Percentiles rank a stretch among this genome's conserved stretches.
phyloP scores from a whole-genome alignment of 2,888 invertebrate genomes.

The Physocephala rufipes region DNA sequence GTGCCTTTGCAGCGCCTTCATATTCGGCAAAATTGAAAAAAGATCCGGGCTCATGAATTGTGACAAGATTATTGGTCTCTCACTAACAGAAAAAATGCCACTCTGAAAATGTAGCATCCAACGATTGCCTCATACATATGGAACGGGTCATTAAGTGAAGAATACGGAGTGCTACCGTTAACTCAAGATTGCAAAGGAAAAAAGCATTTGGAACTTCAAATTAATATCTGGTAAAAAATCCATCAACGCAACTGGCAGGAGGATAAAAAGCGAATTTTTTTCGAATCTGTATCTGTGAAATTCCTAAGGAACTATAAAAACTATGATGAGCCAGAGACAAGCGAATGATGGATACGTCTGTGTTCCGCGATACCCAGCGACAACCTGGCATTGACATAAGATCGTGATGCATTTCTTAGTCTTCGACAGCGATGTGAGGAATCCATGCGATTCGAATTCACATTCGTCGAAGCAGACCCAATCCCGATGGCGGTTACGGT shows the following conservation, averaged over 20 bases:
- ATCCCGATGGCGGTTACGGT: neutral
- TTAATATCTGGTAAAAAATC: constrained; percentile 53
- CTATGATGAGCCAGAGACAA: constrained; percentile 54
- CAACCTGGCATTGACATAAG: constrained; percentile 9
- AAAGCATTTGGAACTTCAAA: constrained; percentile 57
- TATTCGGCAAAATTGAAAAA: constrained; percentile 21
- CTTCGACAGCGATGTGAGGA: constrained; percentile 31
- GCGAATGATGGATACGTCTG: constrained; percentile 61
- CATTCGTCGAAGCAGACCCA: constrained; percentile 7
- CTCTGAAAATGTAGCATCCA: constrained; percentile 15
- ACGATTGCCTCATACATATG: neutral
- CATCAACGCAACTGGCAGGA: constrained; percentile 39
- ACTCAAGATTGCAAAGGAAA: constrained; percentile 6
- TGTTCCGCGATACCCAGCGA: constrained; percentile 31
- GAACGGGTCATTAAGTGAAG: constrained; percentile 6
- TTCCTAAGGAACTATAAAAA: constrained; percentile 45
- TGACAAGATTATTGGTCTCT: constrained; percentile 27
- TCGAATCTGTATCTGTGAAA: constrained; percentile 45
- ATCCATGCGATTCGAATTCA: constrained; percentile 25
- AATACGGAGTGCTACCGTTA: too few relatives aligned
- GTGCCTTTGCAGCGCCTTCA: constrained; percentile 11
- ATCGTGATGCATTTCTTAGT: constrained; percentile 12
- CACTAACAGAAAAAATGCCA: neutral
- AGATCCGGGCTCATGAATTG: constrained; percentile 21
- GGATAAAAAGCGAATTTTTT: constrained; percentile 45